phyloP scores from a whole-genome alignment of 64 coral and sea anemone species.

The Orbicella faveolata region DNA sequence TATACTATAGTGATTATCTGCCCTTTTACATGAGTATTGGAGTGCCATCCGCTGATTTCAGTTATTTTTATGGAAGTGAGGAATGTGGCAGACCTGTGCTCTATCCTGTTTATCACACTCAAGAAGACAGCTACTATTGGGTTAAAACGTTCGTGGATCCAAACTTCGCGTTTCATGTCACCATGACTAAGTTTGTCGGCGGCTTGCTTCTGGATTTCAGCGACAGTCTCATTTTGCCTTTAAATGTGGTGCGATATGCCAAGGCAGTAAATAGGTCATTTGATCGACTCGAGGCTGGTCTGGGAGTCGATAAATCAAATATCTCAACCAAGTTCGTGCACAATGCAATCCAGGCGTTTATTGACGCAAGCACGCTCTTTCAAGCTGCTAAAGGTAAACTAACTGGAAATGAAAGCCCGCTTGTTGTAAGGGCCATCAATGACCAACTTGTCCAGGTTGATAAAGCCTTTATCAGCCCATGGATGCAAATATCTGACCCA shows the following conservation, averaged over 20 bases:
- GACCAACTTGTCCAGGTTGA: constrained; percentile 65
- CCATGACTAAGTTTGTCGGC: constrained; percentile 56
- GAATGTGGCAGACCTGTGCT: not conserved
- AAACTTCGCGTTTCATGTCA: constrained; percentile 57
- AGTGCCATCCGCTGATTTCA: constrained; percentile 51
- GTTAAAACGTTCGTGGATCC: constrained; percentile 72
- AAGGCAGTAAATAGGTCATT: constrained; percentile 2
- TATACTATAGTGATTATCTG: constrained; percentile 58
- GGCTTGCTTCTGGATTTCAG: constrained; percentile 63
- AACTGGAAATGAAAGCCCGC: constrained; percentile 24
- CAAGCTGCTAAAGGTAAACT: constrained; percentile 37
- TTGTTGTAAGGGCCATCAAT: constrained; percentile 38
- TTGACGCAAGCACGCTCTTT: constrained; percentile 39
- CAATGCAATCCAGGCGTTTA: constrained; percentile 49
- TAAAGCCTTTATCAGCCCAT: constrained; percentile 44
- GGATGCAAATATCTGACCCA: not conserved
- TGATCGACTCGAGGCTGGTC: not conserved
- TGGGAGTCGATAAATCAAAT: not conserved
- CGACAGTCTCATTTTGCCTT: constrained; percentile 33
- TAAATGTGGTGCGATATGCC: constrained; percentile 13
- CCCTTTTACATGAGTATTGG: constrained; percentile 58
- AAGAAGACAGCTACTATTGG: constrained; percentile 68
- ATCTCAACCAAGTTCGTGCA: not conserved
- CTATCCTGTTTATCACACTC: constrained; percentile 72
- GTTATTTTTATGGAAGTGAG: constrained; percentile 54